A percentile compares a stretch with the other conserved stretches of the same genome.
These are phyloP conservation scores for Streptopelia turtur DNA, from an alignment of 2,797 vertebrate genomes.

Conservation along the genomic window DNA sequence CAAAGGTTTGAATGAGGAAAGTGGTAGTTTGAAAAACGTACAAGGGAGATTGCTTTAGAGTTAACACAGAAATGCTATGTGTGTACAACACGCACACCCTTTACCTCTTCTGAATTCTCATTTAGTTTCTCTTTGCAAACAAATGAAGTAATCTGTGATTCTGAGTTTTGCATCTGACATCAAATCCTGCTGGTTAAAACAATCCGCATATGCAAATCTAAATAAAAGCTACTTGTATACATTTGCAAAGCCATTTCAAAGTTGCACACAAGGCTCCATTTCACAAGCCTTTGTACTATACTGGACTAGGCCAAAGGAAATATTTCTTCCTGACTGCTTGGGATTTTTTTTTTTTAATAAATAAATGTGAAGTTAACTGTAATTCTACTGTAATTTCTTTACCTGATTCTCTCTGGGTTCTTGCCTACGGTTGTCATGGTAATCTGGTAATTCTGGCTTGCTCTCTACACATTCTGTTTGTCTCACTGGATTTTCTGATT, in stretches of 20 bases:
- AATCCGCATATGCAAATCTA: constrained; percentile 21
- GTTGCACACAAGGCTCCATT: neutral
- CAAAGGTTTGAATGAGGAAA: neutral
- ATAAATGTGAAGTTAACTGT: constrained; percentile 47
- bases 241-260: constrained; percentile 40
- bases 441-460: constrained; percentile 78
- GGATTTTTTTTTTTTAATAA: neutral
- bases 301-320: constrained; percentile 17
- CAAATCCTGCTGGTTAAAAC: constrained; percentile 22
- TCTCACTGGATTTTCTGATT: constrained; percentile 80
- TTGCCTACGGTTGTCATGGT: constrained; percentile 80
- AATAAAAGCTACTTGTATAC: constrained; percentile 26
- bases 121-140: constrained; percentile 15
- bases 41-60: neutral
- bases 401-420: constrained; percentile 79
- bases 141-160: constrained; percentile 9
- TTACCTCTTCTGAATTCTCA: constrained; percentile 18
- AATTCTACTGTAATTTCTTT: constrained; percentile 72
- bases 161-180: constrained; percentile 32
- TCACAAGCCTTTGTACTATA: neutral
- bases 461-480: constrained; percentile 66
- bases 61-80: neutral
- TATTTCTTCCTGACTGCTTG: constrained; percentile 40
- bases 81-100: neutral
- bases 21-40: neutral